phyloP scores from a whole-genome alignment of 2,888 invertebrate genomes.

The Epistrophella euchroma region DNA sequence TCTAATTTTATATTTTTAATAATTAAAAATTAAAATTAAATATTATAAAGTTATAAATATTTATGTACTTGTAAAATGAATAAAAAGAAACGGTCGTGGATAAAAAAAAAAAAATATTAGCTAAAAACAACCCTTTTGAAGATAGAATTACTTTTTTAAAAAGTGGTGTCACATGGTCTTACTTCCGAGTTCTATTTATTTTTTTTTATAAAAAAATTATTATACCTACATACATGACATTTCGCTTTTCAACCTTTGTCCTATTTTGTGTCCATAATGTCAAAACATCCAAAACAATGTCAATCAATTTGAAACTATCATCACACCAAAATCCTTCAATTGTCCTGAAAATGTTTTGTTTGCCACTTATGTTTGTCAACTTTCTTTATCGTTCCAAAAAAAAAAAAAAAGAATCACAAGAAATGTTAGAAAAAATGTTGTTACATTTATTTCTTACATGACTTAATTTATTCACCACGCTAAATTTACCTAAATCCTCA shows the following conservation, averaged over 20 bases:
- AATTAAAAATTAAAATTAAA: too few relatives aligned
- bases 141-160: too few relatives aligned
- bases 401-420: constrained; percentile 1
- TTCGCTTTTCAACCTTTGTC: neutral
- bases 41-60: too few relatives aligned
- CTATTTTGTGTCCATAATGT: neutral
- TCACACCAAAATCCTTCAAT: constrained; percentile 11
- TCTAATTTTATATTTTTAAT: too few relatives aligned
- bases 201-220: too few relatives aligned
- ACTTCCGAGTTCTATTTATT: too few relatives aligned
- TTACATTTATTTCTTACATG: neutral
- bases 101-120: too few relatives aligned
- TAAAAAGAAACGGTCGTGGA: too few relatives aligned
- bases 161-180: too few relatives aligned
- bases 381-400: neutral
- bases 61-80: too few relatives aligned
- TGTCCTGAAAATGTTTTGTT: neutral
- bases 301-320: constrained; percentile 7
- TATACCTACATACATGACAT: neutral
- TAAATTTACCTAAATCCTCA: neutral
- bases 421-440: constrained; percentile 25
- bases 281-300: neutral
- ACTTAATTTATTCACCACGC: constrained; percentile 59
- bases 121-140: too few relatives aligned
- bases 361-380: constrained; percentile 8